Evolutionary conservation across 1,140 invertebrate species (phyloP).

Genomic region (Drosophila trapezifrons): DNA sequence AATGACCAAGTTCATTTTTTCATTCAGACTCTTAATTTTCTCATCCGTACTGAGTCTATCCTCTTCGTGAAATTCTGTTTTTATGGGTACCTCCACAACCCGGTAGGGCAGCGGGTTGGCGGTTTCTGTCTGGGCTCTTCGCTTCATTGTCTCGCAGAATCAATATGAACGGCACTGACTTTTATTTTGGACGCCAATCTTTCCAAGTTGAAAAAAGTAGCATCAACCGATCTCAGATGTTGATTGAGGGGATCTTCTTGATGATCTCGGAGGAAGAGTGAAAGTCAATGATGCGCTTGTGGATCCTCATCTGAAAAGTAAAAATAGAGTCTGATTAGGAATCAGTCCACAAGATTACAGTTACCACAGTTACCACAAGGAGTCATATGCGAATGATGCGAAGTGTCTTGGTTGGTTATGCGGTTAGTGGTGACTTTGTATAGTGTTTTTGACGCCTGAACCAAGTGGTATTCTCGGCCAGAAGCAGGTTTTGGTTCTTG

Average conservation of each 20-base stretch:
- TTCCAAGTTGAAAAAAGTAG: slow-evolving; percentile 26
- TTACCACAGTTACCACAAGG: slow-evolving; percentile 97
- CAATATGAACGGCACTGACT: background rate
- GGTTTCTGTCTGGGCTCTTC: slow-evolving; percentile 7
- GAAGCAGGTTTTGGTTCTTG: slow-evolving; percentile 96
- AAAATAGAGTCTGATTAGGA: slow-evolving; percentile 58
- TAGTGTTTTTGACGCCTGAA: slow-evolving; percentile 35
- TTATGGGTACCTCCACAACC: slow-evolving; percentile 1
- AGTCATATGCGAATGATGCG: slow-evolving; percentile 99
- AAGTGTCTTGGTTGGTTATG: slow-evolving; percentile 90
- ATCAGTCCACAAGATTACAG: too few species aligned
- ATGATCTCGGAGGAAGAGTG: slow-evolving; percentile 99
- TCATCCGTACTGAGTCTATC: slow-evolving; percentile 10
- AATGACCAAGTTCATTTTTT: slow-evolving; percentile 38
- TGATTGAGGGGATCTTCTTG: slow-evolving; percentile 99
- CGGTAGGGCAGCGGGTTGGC: slow-evolving; percentile 1
- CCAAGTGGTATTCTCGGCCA: slow-evolving; percentile 59
- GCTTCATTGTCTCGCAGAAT: background rate
- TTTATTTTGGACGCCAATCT: slow-evolving; percentile 56
- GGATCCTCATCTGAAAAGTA: slow-evolving; percentile 93
- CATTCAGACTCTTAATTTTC: slow-evolving; percentile 31
- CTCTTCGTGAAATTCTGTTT: background rate
- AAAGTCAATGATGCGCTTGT: slow-evolving; percentile 99
- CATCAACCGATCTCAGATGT: slow-evolving; percentile 88
- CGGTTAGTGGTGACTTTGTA: background rate